A percentile compares a stretch with the other conserved stretches of the same genome.
Conservation (phyloP, 1,140 invertebrate species). For the Glossosoma conforme region DNA sequence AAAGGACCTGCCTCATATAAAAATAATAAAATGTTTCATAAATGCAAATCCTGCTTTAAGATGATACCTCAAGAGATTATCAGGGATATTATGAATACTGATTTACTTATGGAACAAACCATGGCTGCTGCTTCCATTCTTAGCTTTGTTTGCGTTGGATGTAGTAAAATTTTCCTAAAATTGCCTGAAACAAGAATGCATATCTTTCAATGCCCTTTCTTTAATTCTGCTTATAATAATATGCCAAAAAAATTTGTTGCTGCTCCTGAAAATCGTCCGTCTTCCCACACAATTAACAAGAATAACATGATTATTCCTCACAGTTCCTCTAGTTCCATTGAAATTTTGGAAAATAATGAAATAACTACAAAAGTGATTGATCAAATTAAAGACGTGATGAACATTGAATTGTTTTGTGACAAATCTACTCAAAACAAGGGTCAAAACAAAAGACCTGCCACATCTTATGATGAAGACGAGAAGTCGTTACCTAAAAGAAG, state of each 20-base stretch:
- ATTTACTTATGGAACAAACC: slow-evolving; percentile 37
- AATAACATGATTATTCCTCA: not conserved
- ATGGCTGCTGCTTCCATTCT: not conserved
- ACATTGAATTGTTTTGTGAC: too few relatives aligned
- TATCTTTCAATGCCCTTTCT: slow-evolving; percentile 16
- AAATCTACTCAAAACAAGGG: not conserved
- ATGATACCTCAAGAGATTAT: slow-evolving; percentile 37
- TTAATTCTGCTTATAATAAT: slow-evolving; percentile 1
- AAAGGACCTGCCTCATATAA: not conserved
- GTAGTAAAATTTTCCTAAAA: slow-evolving; percentile 33
- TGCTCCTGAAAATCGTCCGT: too few relatives aligned
- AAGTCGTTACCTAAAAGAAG: too few relatives aligned
- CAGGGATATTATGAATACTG: slow-evolving; percentile 33
- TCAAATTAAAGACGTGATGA: too few relatives aligned
- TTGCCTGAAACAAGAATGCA: slow-evolving; percentile 36
- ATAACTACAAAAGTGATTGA: not conserved
- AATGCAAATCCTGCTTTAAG: slow-evolving; percentile 41
- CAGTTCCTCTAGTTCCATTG: not conserved
- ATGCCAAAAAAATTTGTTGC: too few relatives aligned
- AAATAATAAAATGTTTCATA: slow-evolving; percentile 32
- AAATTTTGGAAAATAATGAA: not conserved
- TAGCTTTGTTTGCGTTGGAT: slow-evolving; percentile 39
- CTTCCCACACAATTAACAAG: not conserved
- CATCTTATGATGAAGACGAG: too few relatives aligned
- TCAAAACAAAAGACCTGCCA: not conserved